Base-by-base conservation (phyloP, 2,888 invertebrate species). In the Tinea pellionella region DNA sequence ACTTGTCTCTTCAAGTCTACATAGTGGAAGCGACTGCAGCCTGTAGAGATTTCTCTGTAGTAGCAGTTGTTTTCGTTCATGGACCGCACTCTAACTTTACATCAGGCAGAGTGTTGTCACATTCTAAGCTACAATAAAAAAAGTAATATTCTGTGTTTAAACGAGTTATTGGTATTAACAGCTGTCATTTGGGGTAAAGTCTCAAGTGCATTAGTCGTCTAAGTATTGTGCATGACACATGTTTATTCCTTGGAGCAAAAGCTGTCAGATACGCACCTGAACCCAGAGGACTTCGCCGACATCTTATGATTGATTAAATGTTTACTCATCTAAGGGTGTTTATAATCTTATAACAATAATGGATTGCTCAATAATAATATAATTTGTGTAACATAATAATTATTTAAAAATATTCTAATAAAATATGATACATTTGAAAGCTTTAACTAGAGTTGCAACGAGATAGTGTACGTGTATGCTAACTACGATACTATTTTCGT, bases 231-330 rank as follows among this genome's bases (percentile, higher is more conserved):
- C 47, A 16, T 47, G 47, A 47, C 47, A 47, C 15, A 16, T 9
- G 47, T 7, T 47, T 47, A 16, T 47, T 13, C 16, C 47, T 47
- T 16, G 13, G 37, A 37, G 37, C 3, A 37, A 1, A n/a, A 9
- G 12, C 47, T 47, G 47, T 47, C 47, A 47, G 8, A 16, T 47
- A 37, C 15, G 47, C 47, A 47, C 47, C 47, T 47, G 47, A 47
- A 47, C 47, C 47, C 47, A 2, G 15, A 15, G 13, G 47, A 47
- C 47, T 37, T 37, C 37, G 47, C 6, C 47, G 47, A 47, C 47
- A 15, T 47, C 16, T 16, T 16, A 47, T 47, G 47, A 47, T 47
- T 47, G 47, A 47, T 47, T 47, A 47, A 47, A 47, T 47, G 47
- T 47, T 47, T 16, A 47, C 47, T 47, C 47, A 47, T 47, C 47